Percentiles rank a stretch among this genome's conserved stretches.
Conservation (phyloP, 2,113 vertebrate species). For the Corapipo altera region DNA sequence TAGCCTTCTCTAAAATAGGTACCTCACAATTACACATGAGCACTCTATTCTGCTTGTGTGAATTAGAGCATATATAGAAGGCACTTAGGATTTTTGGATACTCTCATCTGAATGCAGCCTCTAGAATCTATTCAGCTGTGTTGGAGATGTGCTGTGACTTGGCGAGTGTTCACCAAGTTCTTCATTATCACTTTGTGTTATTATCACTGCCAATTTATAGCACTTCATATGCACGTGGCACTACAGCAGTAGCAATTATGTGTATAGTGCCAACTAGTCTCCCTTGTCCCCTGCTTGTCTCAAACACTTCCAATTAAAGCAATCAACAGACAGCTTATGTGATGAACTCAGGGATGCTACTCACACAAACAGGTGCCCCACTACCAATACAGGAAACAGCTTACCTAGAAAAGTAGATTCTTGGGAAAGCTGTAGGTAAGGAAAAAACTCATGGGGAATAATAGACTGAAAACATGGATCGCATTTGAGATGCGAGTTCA, state of each 20-base stretch:
- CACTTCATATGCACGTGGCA: not conserved
- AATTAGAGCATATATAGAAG: not conserved
- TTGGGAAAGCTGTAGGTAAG: not conserved
- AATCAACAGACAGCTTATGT: not conserved
- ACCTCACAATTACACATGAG: not conserved
- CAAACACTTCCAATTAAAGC: not conserved
- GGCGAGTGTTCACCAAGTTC: not conserved
- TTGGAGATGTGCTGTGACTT: not conserved
- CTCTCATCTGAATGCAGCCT: not conserved
- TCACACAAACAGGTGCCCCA: not conserved
- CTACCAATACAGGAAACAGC: not conserved
- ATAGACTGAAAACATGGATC: not conserved
- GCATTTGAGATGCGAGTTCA: not conserved
- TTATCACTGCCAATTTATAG: constrained; percentile 10
- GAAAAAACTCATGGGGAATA: not conserved
- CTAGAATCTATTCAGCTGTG: constrained; percentile 12
- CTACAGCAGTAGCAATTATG: constrained; percentile 11
- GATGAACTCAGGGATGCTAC: not conserved
- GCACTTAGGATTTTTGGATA: not conserved
- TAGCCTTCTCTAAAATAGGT: not conserved
- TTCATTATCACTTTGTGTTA: constrained; percentile 33
- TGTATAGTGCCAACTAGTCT: not conserved
- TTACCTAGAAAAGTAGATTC: not conserved
- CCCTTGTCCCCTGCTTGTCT: not conserved
- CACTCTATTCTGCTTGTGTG: not conserved